These are phyloP conservation scores for Zaprionus tsacasi DNA, from an alignment of 1,140 invertebrate genomes.

Conservation along the genomic window DNA sequence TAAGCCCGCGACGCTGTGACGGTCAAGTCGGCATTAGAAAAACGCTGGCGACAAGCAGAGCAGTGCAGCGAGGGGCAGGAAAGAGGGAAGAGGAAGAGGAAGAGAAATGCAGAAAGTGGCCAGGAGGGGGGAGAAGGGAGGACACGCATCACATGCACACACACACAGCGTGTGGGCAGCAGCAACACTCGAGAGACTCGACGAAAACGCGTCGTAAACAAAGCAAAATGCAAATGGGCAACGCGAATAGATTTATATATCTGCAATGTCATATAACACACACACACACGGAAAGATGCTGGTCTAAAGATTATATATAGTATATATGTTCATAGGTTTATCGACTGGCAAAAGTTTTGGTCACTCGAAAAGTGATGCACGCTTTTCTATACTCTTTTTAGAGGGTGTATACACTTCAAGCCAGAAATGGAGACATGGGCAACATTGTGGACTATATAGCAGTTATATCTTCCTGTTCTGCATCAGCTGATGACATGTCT, in stretches of 20 bases:
- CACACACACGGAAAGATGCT: background rate
- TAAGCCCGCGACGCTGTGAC: slow-evolving; percentile 21
- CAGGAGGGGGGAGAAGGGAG: background rate
- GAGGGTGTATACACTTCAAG: too few relatives aligned
- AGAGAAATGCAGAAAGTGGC: background rate
- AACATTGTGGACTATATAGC: too few relatives aligned
- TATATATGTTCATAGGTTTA: too few relatives aligned
- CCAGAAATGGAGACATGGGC: too few relatives aligned
- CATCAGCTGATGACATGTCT: too few relatives aligned
- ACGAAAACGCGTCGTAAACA: background rate
- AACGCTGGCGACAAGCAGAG: slow-evolving; percentile 7
- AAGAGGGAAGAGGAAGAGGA: background rate
- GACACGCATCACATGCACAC: background rate
- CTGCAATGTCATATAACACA: slow-evolving; percentile 1
- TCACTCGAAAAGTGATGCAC: too few relatives aligned
- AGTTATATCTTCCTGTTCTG: too few relatives aligned
- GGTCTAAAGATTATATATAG: too few relatives aligned
- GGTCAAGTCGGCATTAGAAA: slow-evolving; percentile 37
- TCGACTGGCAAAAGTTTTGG: too few relatives aligned
- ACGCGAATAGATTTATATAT: slow-evolving; percentile 5
- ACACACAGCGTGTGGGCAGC: slow-evolving; percentile 8
- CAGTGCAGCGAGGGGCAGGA: background rate
- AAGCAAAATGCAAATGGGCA: slow-evolving; percentile 8
- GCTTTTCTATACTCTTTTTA: too few relatives aligned
- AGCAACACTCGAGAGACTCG: background rate